phyloP scores from a whole-genome alignment of 2,113 vertebrate genomes.

The Engystomops pustulosus region DNA sequence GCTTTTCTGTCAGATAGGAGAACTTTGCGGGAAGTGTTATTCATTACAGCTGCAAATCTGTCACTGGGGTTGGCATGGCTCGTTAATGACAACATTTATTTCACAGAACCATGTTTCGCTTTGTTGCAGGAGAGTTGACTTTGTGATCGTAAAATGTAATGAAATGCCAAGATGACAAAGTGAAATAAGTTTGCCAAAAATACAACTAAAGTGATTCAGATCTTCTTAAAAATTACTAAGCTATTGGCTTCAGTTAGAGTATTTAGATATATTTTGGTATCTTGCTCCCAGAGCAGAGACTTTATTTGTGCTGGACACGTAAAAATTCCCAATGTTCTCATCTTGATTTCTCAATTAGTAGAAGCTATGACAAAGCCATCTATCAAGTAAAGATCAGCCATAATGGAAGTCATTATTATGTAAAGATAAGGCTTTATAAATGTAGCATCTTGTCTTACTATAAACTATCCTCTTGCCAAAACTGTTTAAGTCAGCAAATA shows the following conservation, averaged over 20 bases:
- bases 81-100: constrained; percentile 87
- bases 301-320: constrained; percentile 14
- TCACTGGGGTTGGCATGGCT: constrained; percentile 75
- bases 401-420: neutral
- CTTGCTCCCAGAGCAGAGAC: constrained; percentile 1
- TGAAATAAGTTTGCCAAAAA: constrained; percentile 80
- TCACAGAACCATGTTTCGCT: constrained; percentile 77
- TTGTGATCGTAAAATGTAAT: constrained; percentile 82
- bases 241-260: constrained; percentile 16
- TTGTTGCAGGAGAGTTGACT: constrained; percentile 81
- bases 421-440: neutral
- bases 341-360: constrained; percentile 14
- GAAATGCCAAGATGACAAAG: constrained; percentile 82
- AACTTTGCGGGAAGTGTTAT: constrained; percentile 81
- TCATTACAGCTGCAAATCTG: constrained; percentile 85
- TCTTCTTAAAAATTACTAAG: constrained; percentile 63
- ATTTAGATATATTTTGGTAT: constrained; percentile 38
- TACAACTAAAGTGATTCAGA: constrained; percentile 72
- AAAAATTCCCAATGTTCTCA: constrained; percentile 4
- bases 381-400: neutral
- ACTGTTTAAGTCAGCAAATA: constrained; percentile 5
- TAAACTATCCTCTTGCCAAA: neutral
- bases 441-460: constrained; percentile 15
- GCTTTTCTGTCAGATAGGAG: constrained; percentile 80
- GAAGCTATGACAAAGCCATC: neutral